Conservation (phyloP, 2,113 vertebrate genomes). For the Candoia aspera region DNA sequence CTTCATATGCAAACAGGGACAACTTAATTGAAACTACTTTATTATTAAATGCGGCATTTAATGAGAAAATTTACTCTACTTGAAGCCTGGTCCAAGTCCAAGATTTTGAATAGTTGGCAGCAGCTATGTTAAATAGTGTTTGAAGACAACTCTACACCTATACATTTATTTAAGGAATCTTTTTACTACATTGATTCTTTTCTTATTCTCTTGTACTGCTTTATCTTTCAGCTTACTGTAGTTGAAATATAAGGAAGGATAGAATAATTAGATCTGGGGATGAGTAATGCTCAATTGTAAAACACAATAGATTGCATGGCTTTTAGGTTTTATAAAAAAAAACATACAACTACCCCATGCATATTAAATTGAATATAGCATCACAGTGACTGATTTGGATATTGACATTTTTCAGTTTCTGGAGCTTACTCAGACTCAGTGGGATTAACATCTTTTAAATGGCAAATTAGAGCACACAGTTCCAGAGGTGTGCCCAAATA, state of each 20-base stretch:
- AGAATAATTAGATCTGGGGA: not conserved
- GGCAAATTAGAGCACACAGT: too few relatives aligned
- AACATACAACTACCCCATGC: not conserved
- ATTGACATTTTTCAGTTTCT: not conserved
- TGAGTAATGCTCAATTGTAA: slow-evolving; percentile 3
- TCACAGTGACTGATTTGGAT: not conserved
- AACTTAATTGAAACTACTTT: not conserved
- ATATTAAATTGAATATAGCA: not conserved
- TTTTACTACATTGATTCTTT: not conserved
- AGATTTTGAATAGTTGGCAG: not conserved
- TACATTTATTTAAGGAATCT: not conserved
- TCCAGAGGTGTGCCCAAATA: not conserved
- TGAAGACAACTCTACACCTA: not conserved
- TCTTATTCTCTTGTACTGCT: slow-evolving; percentile 9
- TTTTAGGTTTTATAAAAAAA: not conserved
- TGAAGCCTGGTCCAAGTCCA: not conserved
- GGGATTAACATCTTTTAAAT: not conserved
- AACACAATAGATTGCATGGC: not conserved
- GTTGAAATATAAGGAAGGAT: not conserved
- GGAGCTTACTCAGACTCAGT: not conserved
- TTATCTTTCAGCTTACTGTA: not conserved
- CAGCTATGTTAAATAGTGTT: not conserved
- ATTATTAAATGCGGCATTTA: not conserved
- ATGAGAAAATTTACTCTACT: not conserved
- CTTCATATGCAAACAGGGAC: not conserved